A percentile compares a stretch with the other conserved stretches of the same genome.
phyloP scores from a whole-genome alignment of 1,140 invertebrate genomes.

The Caerostris darwini region DNA sequence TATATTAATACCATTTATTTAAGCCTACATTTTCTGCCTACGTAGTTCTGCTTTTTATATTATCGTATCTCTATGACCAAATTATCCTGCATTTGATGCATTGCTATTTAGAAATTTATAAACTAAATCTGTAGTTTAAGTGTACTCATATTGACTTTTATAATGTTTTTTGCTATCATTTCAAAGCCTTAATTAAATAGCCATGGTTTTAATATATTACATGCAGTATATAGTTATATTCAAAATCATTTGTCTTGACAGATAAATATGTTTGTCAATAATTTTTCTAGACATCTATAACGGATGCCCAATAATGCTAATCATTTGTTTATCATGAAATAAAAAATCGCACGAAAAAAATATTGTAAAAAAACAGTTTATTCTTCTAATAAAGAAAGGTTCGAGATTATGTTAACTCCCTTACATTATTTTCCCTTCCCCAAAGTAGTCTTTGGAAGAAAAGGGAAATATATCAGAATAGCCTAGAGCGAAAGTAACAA shows the following conservation, averaged over 20 bases:
- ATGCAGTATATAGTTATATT: no score
- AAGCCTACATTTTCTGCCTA: no score
- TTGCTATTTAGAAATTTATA: no score
- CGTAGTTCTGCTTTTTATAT: no score
- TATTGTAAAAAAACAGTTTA: neutral
- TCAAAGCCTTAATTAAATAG: no score
- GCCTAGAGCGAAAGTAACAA: conserved; percentile 25
- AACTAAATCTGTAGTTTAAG: no score
- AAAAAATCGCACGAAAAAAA: neutral
- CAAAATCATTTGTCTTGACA: neutral
- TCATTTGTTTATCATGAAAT: neutral
- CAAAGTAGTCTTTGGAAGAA: neutral
- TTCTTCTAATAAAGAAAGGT: neutral
- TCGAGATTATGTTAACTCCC: neutral
- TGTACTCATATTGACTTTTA: no score
- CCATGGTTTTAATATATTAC: no score
- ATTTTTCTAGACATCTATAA: neutral
- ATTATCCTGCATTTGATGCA: no score
- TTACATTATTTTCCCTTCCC: neutral
- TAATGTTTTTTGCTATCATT: no score
- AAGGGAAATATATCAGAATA: conserved; percentile 1
- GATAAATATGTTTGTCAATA: neutral
- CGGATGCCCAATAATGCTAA: neutral
- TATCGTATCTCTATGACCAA: no score
- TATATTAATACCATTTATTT: no score